These are phyloP conservation scores for Centropyge bicolor DNA, from an alignment of 2,797 vertebrate genomes.

Conservation along the genomic window DNA sequence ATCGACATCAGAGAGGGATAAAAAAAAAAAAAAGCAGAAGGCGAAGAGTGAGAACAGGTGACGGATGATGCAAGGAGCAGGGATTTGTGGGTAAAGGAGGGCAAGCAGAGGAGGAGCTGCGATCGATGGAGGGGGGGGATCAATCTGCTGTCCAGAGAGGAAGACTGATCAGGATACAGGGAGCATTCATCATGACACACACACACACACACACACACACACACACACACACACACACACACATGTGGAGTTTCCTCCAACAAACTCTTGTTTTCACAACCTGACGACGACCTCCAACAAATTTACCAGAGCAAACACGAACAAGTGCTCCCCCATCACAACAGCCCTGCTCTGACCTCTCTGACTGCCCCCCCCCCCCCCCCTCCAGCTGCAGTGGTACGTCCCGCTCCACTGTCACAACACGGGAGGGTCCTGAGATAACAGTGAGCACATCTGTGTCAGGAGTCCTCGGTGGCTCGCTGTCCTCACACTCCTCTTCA, in stretches of 20 bases:
- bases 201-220: constrained; percentile 13
- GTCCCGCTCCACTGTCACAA: constrained; percentile 61
- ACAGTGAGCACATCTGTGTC: constrained; percentile 49
- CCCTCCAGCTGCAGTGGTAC: constrained; percentile 9
- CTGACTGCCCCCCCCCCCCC: not conserved
- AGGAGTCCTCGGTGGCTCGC: constrained; percentile 10
- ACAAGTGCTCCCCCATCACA: constrained; percentile 19
- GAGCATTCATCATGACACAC: constrained; percentile 57
- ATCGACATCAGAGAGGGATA: not conserved
- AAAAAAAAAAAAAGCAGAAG: not conserved
- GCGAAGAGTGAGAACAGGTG: constrained; percentile 18
- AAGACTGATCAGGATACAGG: constrained; percentile 64
- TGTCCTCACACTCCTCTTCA: constrained; percentile 2
- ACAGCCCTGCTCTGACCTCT: constrained; percentile 24
- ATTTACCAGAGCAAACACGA: constrained; percentile 48
- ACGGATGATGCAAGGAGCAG: constrained; percentile 47
- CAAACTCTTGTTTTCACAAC: constrained; percentile 45
- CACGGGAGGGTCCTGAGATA: constrained; percentile 57
- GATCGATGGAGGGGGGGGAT: constrained; percentile 59
- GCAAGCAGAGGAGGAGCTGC: constrained; percentile 32
- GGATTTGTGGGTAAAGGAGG: constrained; percentile 45
- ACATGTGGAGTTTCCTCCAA: constrained; percentile 20
- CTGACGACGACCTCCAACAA: constrained; percentile 37
- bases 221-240: constrained; percentile 21
- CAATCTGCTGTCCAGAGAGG: constrained; percentile 61